Conservation (phyloP, 2,797 vertebrate species). For the Alcedo quadribrachys region DNA sequence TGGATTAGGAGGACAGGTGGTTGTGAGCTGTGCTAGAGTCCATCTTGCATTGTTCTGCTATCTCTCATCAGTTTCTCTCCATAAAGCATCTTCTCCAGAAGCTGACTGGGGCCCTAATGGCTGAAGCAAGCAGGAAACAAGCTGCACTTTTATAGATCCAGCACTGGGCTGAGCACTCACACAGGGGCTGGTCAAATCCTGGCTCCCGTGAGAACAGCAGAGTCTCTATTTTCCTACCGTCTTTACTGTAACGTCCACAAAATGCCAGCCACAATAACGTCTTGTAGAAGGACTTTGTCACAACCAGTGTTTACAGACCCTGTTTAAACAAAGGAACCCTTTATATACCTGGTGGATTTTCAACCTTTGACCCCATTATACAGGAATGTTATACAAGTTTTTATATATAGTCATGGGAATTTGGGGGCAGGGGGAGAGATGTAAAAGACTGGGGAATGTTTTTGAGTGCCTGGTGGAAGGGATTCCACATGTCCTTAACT, state of each 20-base stretch:
- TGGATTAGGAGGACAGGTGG: not conserved
- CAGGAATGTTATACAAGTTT: not conserved
- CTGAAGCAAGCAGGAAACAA: not conserved
- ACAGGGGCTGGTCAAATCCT: accelerated
- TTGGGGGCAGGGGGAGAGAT: not conserved
- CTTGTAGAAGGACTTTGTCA: not conserved
- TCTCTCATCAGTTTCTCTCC: slow-evolving; percentile 33
- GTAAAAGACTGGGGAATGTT: not conserved
- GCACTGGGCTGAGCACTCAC: not conserved
- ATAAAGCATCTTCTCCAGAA: slow-evolving; percentile 43
- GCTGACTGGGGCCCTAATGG: not conserved
- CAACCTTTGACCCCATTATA: not conserved
- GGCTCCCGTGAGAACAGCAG: not conserved
- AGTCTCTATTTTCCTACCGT: not conserved
- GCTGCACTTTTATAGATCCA: not conserved
- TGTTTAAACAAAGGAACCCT: not conserved
- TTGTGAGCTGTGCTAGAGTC: not conserved
- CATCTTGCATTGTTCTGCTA: not conserved
- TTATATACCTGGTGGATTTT: not conserved
- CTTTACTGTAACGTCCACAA: not conserved
- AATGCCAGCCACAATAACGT: not conserved
- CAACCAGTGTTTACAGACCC: not conserved
- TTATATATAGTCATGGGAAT: not conserved
- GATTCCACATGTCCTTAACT: not conserved
- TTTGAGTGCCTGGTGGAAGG: not conserved